A percentile compares a stretch with the other conserved stretches of the same genome.
These are phyloP conservation scores for Xiphorhynchus elegans DNA, from an alignment of 2,113 vertebrate genomes.

Conservation along the genomic window DNA sequence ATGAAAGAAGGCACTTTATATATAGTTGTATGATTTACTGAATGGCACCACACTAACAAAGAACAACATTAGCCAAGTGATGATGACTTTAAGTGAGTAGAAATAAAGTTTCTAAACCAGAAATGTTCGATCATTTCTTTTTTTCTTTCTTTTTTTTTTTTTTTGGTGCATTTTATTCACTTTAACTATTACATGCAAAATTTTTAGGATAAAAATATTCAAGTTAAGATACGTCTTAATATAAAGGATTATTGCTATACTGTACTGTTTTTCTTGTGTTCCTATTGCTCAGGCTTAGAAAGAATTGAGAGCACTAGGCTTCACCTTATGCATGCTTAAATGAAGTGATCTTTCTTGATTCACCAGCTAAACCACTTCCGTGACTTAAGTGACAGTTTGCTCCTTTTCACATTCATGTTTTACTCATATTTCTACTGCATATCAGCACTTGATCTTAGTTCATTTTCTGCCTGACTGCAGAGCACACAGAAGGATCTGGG, in stretches of 20 bases:
- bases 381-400: neutral
- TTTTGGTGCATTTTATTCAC: neutral
- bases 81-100: neutral
- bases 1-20: neutral
- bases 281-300: neutral
- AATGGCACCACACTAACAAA: neutral
- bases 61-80: neutral
- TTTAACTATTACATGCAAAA: neutral
- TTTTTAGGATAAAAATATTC: neutral
- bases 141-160: too few relatives aligned
- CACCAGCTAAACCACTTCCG: neutral
- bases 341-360: neutral
- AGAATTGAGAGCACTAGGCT: neutral
- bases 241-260: neutral
- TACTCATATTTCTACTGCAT: neutral
- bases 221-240: neutral
- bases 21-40: neutral
- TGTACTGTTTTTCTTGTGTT: neutral
- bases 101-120: neutral
- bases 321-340: neutral
- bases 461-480: neutral
- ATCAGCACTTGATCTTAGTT: neutral
- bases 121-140: neutral
- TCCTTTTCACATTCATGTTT: neutral
- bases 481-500: neutral